Evolutionary conservation across 2,113 vertebrate species (phyloP), one percentile per base, ranked within the genome.

Genomic region (Ursus arctos): DNA sequence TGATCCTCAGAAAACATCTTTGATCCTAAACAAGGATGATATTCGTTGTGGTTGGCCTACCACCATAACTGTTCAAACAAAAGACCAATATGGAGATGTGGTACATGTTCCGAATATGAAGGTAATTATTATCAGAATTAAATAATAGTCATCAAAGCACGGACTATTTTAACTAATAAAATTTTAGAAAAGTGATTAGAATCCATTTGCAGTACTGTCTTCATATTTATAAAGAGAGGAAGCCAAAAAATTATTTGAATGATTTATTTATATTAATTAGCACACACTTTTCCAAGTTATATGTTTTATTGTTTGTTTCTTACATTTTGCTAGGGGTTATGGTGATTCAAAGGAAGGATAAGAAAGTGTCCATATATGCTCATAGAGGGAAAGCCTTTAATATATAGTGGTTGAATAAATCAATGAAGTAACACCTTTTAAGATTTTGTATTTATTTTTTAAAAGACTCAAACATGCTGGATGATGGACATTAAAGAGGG

Each of bases 61-160:
- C 36, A 99, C 99, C n/a, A 99, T 99, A 97, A 99, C 99, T 0
- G 99, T 99, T 33, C 99, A 99, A 98, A 99, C 99, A 93, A 99
- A 99, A 98, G 99, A 99, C 98, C 99, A 99, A 90, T 99, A 99
- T 97, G 99, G 99, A 19, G 99, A 99, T 95, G 99, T 99, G 95
- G 99, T 99, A 93, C 99, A 99, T 87, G 99, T 99, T 95, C 99
- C 99, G 72, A 99, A 99, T 98, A 99, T 99, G 99, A 99, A 99
- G 99, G 99, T 99, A 98, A 98, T 79, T 91, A 1, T 84, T 84
- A 43, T 92, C 12, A 88, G 80, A 94, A 71, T 79, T 94, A 55
- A 97, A 51, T 94, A 40, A 11, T 28, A 65, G 26, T 53, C 49
- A 31, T 83, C 61, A 89, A 1, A 67, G 43, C 12, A 61, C 2